Evolutionary conservation across 2,797 vertebrate species (phyloP).

Genomic region (Eleutherodactylus coqui): DNA sequence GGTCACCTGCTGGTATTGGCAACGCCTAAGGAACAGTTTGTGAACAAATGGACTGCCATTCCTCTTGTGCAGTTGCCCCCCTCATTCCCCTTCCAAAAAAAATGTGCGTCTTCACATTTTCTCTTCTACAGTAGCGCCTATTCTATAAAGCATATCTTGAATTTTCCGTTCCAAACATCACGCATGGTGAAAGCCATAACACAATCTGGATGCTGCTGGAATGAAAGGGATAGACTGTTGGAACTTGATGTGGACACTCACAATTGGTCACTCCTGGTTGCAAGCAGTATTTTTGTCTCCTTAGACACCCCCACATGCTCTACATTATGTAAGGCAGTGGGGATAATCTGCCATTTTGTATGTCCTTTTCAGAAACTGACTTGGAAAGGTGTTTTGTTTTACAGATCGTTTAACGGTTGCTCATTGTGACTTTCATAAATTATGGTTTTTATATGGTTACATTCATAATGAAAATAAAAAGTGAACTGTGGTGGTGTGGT

Average conservation of each 20-base stretch:
- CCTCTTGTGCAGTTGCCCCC: not conserved
- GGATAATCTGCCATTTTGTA: slow-evolving; percentile 42
- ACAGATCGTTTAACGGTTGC: slow-evolving; percentile 52
- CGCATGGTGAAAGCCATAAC: not conserved
- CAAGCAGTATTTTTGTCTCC: not conserved
- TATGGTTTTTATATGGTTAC: slow-evolving; percentile 80
- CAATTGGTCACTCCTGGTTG: not conserved
- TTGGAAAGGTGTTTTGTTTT: slow-evolving; percentile 61
- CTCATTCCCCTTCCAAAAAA: no score
- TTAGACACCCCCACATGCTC: not conserved
- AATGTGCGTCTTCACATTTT: not conserved
- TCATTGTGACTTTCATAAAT: slow-evolving; percentile 77
- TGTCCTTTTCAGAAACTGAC: slow-evolving; percentile 16
- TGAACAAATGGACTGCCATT: not conserved
- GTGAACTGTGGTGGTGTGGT: slow-evolving; percentile 50
- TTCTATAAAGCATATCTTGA: not conserved
- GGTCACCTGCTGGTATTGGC: not conserved
- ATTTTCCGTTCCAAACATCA: not conserved
- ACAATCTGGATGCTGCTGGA: not conserved
- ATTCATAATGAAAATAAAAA: slow-evolving; percentile 72
- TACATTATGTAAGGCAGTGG: not conserved
- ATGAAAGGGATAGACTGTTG: not conserved
- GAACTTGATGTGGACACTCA: slow-evolving; percentile 1
- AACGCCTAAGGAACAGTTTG: slow-evolving; percentile 19
- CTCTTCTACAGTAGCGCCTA: not conserved